phyloP scores from a whole-genome alignment of 2,888 invertebrate species.

The Cactoblastis cactorum region DNA sequence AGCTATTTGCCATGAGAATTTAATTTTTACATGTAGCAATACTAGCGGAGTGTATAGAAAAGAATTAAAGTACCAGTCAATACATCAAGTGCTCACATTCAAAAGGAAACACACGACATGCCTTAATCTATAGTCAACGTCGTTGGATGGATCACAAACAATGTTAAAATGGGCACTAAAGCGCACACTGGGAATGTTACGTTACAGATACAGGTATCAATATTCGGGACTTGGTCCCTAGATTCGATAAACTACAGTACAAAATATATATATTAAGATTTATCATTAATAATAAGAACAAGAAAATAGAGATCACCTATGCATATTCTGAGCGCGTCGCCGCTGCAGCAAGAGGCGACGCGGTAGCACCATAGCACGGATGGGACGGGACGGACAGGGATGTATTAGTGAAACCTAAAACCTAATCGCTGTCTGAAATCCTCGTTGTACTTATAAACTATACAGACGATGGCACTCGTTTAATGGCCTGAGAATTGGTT shows the following conservation, averaged over 20 bases:
- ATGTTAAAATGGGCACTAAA: constrained; percentile 67
- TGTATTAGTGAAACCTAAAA: constrained; percentile 37
- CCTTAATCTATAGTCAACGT: constrained; percentile 65
- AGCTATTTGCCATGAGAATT: neutral
- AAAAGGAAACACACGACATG: constrained; percentile 67
- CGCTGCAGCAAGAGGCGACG: constrained; percentile 60
- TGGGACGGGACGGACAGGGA: constrained; percentile 30
- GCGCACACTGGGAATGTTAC: constrained; percentile 76
- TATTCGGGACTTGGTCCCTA: constrained; percentile 51
- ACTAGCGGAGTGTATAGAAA: constrained; percentile 9
- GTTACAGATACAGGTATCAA: constrained; percentile 76
- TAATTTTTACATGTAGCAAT: neutral
- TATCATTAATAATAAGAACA: constrained; percentile 53
- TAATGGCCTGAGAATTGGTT: constrained; percentile 78
- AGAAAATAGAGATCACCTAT: constrained; percentile 70
- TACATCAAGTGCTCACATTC: constrained; percentile 29
- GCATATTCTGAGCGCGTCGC: constrained; percentile 42
- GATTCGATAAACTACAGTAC: constrained; percentile 48
- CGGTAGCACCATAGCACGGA: constrained; percentile 49
- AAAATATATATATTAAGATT: constrained; percentile 62
- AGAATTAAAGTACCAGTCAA: constrained; percentile 50
- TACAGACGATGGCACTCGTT: constrained; percentile 75
- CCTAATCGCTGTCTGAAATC: constrained; percentile 59
- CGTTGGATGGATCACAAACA: constrained; percentile 77
- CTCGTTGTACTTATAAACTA: constrained; percentile 68